Base-by-base conservation (phyloP, 2,113 vertebrate genomes). In the Talpa occidentalis region DNA sequence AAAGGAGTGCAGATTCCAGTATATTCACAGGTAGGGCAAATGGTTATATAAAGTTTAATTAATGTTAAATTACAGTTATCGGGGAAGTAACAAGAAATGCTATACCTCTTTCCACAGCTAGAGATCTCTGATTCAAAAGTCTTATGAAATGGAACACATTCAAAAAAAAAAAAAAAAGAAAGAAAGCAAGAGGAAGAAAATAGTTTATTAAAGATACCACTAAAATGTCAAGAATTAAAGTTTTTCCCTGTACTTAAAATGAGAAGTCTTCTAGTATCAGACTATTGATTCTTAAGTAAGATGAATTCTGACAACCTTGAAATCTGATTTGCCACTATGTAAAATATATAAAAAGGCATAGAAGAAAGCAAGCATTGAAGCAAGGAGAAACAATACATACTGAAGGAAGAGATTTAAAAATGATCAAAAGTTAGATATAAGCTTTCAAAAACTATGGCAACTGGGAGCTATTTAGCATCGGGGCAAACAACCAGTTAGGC, bases 361-460 rank as follows among this genome's bases (percentile, higher is more conserved):
- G 10, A 4, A 90, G 83, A 87, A 95, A 89, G 47, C 16, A 79
- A 28, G 28, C 54, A 69, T 10, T 72, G 44, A 35, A 86, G 12
- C 59, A 72, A 88, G 69, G 32, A 83, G 56, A 91, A 70, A 82
- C 24, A 64, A 56, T 59, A 78, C 84, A 64, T 49, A 82, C 5
- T 49, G 60, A 62, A 93, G 22, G 40, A 92, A 94, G 59, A 96
- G 54, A 73, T 70, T 77, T 14, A 37, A 10, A 84, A 77, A 74
- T n/a, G n/a, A 85, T n/a, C 40, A 32, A 91, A 89, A 85, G 32
- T 44, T 44, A 90, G 47, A 80, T 35, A 66, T 16, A 49, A 64
- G 37, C 77, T 69, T 26, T 56, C 28, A 85, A 40, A 69, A 90
- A 72, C 6, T 1, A 49, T 21, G 49, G 49, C 15, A 84, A 37